Evolutionary conservation across 2,888 invertebrate genomes (phyloP), one percentile per base, ranked within the genome.

Genomic region (Drosophila subsilvestris): DNA sequence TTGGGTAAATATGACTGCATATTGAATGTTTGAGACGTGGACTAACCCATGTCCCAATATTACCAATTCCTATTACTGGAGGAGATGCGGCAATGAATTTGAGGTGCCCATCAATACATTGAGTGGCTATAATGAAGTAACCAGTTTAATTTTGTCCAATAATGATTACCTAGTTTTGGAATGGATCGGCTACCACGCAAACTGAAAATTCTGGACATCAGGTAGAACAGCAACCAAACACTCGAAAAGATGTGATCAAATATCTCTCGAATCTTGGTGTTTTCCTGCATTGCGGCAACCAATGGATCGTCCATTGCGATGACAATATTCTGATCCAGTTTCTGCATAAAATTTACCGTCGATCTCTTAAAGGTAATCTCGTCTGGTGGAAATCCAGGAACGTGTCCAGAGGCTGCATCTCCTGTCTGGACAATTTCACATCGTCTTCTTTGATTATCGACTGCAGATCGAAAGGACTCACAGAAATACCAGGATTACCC

Each of bases 61-160:
- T 73, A 2, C 67, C 73, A 1, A 58, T 67, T 12, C 58, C 73
- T 6, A 58, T 48, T 17, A 29, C 12, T 3, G 68, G 61, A 18
- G 22, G 61, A n/a, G 17, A 43, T 9, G 20, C 67, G 3, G 17
- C 20, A 0, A 20, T 74, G 8, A 37, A 58, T 9, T 68, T 74
- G n/a, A 12, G 48, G 3, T 60, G 18, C 69, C 74, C 10, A 56
- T 18, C 5, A 48, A 3, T 6, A 10, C n/a, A 4, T 59, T n/a
- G 18, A 18, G 20, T 18, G 74, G 59, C n/a, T 74, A 69, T 27
- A 22, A 20, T 5, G 32, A 12, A 29, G 9, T 74, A 14, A 7
- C n/a, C 9, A 32, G 45, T 14, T 51, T 74, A 8, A 22, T 56
- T 5, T 45, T 74, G 12, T 42, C 48, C 3, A 27, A 57, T 9